phyloP scores from a whole-genome alignment of 2,888 invertebrate species.

The Brenthis daphne region DNA sequence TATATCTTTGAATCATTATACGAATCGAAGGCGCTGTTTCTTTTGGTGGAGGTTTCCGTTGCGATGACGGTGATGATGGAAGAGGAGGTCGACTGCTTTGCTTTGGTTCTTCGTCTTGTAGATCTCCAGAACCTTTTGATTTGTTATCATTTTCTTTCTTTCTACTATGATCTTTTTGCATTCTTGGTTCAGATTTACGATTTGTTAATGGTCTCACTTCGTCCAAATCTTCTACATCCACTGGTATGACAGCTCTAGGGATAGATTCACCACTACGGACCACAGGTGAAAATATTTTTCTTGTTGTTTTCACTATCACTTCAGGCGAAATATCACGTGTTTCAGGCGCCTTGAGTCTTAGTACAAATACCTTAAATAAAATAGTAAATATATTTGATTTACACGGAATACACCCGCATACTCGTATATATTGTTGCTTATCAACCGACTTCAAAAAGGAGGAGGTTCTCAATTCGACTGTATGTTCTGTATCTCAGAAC shows the following conservation, averaged over 20 bases:
- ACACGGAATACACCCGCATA: no score
- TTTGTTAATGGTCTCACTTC: conserved; percentile 56
- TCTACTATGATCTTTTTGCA: conserved; percentile 45
- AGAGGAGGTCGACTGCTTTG: conserved; percentile 78
- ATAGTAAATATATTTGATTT: no score
- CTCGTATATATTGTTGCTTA: no score
- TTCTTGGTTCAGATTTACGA: conserved; percentile 39
- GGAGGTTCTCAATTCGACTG: no score
- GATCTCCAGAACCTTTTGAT: conserved; percentile 64
- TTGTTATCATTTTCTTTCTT: conserved; percentile 46
- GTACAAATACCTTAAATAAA: conserved; percentile 63
- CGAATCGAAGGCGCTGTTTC: conserved; percentile 87
- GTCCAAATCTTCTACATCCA: conserved; percentile 67
- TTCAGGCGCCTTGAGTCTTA: conserved; percentile 72
- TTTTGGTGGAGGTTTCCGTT: conserved; percentile 78
- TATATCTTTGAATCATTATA: conserved; percentile 87
- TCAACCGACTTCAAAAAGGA: no score
- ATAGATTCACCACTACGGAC: conserved; percentile 81
- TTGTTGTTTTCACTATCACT: conserved; percentile 90
- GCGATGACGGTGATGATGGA: conserved; percentile 83
- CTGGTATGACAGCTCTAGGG: conserved; percentile 77
- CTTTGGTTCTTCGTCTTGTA: conserved; percentile 67
- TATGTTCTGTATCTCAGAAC: no score
- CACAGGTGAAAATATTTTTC: conserved; percentile 90
- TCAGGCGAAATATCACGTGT: conserved; percentile 77